Base-by-base conservation (phyloP, 2,888 invertebrate species). In the Erebia ligea region DNA sequence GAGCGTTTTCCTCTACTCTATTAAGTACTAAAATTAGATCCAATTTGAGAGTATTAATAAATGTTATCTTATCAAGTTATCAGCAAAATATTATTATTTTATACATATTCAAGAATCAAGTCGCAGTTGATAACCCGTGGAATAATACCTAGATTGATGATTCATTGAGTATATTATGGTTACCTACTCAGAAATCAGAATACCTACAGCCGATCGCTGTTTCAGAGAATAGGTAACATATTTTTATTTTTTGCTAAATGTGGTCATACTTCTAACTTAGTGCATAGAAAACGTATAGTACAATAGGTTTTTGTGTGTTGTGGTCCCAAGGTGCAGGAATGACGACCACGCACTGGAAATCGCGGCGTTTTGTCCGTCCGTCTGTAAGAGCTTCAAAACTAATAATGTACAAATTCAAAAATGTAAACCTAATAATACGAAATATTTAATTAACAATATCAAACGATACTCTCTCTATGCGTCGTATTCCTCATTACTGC, bases 41-140 rank as follows among this genome's bases (percentile, higher is more conserved):
- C 25, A 56, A 56, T 42, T 42, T 42, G 3, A 42, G 42, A 59
- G 2, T n/a, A 42, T 59, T 42, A 62, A 21, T 42, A 21, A 63
- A 63, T 17, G 8, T 56, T 40, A 65, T 65, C 56, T 42, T 65
- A 65, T 65, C 65, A 65, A 34, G 13, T 13, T 48, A 48, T 48
- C 15, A 13, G 15, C n/a, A 17, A 9, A 17, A 9, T 50, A 15
- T 1, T n/a, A 50, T n/a, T 11, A 13, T 5, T 42, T 5, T 48
- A 48, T 15, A n/a, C 0, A 15, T 48, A 48, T 34, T 25, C 15
- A 40, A 17, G 21, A 45, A 19, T 15, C 9, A 34, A 63, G 54
- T 64, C 52, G 34, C 10, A 34, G 21, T 52, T 34, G 64, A 64
- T 64, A 56, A 9, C 15, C 9, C 19, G 42, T 56, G 21, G 2